These are phyloP conservation scores for Caenorhabditis japonica DNA, from an alignment of 2,888 invertebrate genomes.

Conservation along the genomic window DNA sequence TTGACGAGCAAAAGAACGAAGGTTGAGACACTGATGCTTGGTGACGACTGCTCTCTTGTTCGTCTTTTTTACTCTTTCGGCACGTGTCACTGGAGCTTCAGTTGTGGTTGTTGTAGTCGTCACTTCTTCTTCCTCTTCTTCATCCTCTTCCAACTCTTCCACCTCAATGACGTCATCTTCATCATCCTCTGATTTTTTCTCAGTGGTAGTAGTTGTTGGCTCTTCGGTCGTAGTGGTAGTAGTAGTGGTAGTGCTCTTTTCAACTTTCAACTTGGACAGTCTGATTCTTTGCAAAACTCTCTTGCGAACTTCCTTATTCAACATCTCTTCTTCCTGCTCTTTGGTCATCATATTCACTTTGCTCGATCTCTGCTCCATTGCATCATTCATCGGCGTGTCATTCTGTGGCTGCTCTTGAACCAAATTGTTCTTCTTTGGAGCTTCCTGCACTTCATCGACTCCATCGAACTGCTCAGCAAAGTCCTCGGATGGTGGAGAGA, in stretches of 20 bases:
- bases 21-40: constrained; percentile 62
- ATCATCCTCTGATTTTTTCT: background rate
- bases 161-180: background rate
- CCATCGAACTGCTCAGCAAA: constrained; percentile 47
- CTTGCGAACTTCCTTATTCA: constrained; percentile 44
- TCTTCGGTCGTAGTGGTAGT: background rate
- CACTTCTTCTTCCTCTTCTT: constrained; percentile 21
- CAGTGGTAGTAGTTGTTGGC: background rate
- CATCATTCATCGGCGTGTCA: constrained; percentile 48
- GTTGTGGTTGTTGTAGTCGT: constrained; percentile 30
- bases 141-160: constrained; percentile 10
- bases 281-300: constrained; percentile 39
- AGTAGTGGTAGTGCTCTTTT: background rate
- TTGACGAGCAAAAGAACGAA: constrained; percentile 63
- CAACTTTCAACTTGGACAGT: constrained; percentile 22
- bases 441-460: constrained; percentile 44
- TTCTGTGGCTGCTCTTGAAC: constrained; percentile 34
- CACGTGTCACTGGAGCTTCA: constrained; percentile 25
- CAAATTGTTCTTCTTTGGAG: constrained; percentile 14
- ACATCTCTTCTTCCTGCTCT: constrained; percentile 33
- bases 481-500: constrained; percentile 42
- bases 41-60: constrained; percentile 44
- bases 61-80: constrained; percentile 21
- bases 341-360: constrained; percentile 38
- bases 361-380: constrained; percentile 33